Conservation (phyloP, 2,797 vertebrate species). For the Pitangus sulphuratus region DNA sequence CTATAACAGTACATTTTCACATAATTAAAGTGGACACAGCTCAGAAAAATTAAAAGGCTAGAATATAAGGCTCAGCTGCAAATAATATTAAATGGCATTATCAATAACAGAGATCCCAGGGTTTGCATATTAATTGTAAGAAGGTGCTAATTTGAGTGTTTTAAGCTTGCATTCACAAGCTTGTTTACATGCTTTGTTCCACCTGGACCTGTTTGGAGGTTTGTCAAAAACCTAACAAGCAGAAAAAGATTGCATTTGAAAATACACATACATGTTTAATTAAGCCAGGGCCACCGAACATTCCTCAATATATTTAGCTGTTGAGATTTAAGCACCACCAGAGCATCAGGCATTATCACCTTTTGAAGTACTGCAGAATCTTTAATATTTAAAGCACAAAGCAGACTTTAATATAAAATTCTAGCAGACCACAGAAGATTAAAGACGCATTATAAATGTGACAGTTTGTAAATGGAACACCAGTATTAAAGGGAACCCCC, state of each 20-base stretch:
- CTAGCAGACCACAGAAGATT: slow-evolving; percentile 83
- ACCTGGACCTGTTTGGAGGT: slow-evolving; percentile 96
- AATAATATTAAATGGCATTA: slow-evolving; percentile 76
- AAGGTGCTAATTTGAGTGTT: slow-evolving; percentile 96
- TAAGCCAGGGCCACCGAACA: slow-evolving; percentile 84
- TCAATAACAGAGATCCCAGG: slow-evolving; percentile 79
- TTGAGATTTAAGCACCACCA: slow-evolving; percentile 85
- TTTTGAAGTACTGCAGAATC: slow-evolving; percentile 90
- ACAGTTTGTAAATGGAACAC: slow-evolving; percentile 85
- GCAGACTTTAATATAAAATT: slow-evolving; percentile 85
- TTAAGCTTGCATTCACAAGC: slow-evolving; percentile 91
- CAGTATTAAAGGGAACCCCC: slow-evolving; percentile 78
- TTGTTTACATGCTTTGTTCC: slow-evolving; percentile 94
- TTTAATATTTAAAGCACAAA: slow-evolving; percentile 95
- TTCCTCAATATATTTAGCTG: slow-evolving; percentile 84
- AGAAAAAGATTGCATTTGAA: slow-evolving; percentile 92
- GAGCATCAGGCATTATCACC: slow-evolving; percentile 89
- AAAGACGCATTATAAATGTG: slow-evolving; percentile 85
- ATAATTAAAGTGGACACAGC: slow-evolving; percentile 75
- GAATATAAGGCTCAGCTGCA: slow-evolving; percentile 63
- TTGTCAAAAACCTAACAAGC: slow-evolving; percentile 94
- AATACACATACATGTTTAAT: slow-evolving; percentile 98
- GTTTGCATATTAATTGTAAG: slow-evolving; percentile 88
- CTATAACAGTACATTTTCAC: slow-evolving; percentile 57
- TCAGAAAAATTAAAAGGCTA: slow-evolving; percentile 68